Evolutionary conservation across 2,113 vertebrate genomes (phyloP).

Genomic region (Alethe diademata): DNA sequence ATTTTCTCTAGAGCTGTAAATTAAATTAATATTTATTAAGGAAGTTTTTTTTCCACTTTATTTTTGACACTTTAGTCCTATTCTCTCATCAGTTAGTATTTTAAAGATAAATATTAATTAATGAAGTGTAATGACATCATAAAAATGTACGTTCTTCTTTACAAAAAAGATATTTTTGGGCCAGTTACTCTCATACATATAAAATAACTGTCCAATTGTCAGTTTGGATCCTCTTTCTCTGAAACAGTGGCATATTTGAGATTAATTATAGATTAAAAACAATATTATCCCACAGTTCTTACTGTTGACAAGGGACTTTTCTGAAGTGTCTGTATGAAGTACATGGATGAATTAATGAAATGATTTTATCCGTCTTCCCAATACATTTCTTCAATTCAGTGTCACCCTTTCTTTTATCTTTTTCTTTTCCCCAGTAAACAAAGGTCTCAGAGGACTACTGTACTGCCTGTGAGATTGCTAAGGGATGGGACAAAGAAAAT

Average conservation of each 20-base stretch:
- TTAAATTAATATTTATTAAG: background rate
- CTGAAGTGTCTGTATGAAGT: background rate
- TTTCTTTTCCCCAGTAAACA: background rate
- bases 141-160: background rate
- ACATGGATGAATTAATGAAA: background rate
- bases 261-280: constrained; percentile 22
- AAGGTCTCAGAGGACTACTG: background rate
- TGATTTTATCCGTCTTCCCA: background rate
- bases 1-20: constrained; percentile 2
- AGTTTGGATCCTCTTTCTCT: background rate
- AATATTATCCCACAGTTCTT: background rate
- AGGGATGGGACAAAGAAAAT: background rate
- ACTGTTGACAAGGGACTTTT: background rate
- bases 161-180: background rate
- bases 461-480: background rate
- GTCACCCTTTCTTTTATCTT: background rate
- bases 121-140: background rate
- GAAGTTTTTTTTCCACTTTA: background rate
- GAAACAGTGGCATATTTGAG: background rate
- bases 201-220: background rate
- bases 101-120: constrained; percentile 23
- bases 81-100: background rate
- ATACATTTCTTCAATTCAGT: background rate
- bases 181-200: background rate
- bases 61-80: background rate